Conservation (phyloP, 2,888 invertebrate genomes). For the Ctenicera cuprea region DNA sequence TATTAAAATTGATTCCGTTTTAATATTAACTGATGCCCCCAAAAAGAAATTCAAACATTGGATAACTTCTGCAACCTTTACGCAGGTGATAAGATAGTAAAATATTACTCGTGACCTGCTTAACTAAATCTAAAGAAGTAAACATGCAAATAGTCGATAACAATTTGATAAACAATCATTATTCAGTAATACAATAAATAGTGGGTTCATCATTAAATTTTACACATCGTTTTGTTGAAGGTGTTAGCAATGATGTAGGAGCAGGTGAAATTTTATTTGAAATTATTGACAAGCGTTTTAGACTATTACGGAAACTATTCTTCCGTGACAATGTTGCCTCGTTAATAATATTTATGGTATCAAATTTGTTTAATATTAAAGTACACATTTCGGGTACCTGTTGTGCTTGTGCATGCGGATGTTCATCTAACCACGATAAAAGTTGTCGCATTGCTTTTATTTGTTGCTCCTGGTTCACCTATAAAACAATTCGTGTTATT, state of each 20-base stretch:
- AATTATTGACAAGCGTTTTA: slow-evolving; percentile 62
- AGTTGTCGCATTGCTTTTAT: slow-evolving; percentile 64
- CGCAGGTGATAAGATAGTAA: slow-evolving; percentile 12
- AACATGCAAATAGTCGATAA: too few species aligned
- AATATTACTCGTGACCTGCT: not conserved
- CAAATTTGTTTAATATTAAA: slow-evolving; percentile 59
- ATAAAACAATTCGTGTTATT: slow-evolving; percentile 39
- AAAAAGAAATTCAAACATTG: not conserved
- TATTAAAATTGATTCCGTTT: not conserved
- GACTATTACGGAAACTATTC: slow-evolving; percentile 63
- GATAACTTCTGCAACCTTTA: slow-evolving; percentile 6
- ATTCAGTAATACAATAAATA: slow-evolving; percentile 61
- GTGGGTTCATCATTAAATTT: slow-evolving; percentile 65
- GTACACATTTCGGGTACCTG: slow-evolving; percentile 66
- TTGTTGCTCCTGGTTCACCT: slow-evolving; percentile 65
- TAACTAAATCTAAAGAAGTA: not conserved
- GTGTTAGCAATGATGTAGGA: slow-evolving; percentile 46
- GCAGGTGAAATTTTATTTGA: slow-evolving; percentile 57
- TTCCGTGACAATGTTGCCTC: slow-evolving; percentile 60
- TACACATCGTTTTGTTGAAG: slow-evolving; percentile 59
- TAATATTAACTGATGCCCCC: not conserved
- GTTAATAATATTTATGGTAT: slow-evolving; percentile 61
- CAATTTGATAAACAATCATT: too few species aligned
- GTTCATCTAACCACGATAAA: slow-evolving; percentile 62
- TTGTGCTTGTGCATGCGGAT: slow-evolving; percentile 60